phyloP scores from a whole-genome alignment of 2,888 invertebrate genomes.

The Smittia sp. region DNA sequence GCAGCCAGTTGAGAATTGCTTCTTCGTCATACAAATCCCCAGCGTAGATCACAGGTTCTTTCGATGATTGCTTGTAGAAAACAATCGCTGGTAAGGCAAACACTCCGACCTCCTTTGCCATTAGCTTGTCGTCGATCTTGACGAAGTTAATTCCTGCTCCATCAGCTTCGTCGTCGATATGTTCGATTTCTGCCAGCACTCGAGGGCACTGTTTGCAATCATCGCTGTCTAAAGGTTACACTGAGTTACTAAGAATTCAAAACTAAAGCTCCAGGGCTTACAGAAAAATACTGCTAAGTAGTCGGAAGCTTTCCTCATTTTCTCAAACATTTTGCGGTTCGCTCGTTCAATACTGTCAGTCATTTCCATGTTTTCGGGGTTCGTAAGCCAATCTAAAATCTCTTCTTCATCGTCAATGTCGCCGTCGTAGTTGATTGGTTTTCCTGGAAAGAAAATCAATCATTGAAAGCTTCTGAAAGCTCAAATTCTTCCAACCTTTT shows the following conservation, averaged over 20 bases:
- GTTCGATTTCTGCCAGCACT: conserved; percentile 83
- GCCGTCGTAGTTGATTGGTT: conserved; percentile 87
- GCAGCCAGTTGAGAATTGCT: conserved; percentile 83
- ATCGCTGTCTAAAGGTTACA: conserved; percentile 73
- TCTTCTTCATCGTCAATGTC: conserved; percentile 85
- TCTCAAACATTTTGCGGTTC: conserved; percentile 89
- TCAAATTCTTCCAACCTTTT: conserved; percentile 61
- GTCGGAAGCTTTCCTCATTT: conserved; percentile 82
- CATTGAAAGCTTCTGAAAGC: too few relatives aligned
- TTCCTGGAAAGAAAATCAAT: conserved; percentile 52
- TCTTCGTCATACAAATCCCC: conserved; percentile 85
- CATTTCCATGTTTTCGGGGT: conserved; percentile 91
- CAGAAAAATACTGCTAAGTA: conserved; percentile 92
- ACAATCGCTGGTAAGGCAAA: conserved; percentile 87
- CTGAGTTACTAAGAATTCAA: neutral
- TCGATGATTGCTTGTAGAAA: conserved; percentile 83
- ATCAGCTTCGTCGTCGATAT: conserved; percentile 92
- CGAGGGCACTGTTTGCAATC: conserved; percentile 92
- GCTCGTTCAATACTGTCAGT: conserved; percentile 90
- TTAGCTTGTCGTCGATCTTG: conserved; percentile 82
- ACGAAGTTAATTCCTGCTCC: conserved; percentile 88
- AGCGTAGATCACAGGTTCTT: conserved; percentile 88
- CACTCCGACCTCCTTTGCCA: conserved; percentile 85
- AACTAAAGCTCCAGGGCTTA: conserved; percentile 57
- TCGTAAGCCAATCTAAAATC: conserved; percentile 86